phyloP scores from a whole-genome alignment of 2,888 invertebrate species.

The Drosophila nr. fundita region DNA sequence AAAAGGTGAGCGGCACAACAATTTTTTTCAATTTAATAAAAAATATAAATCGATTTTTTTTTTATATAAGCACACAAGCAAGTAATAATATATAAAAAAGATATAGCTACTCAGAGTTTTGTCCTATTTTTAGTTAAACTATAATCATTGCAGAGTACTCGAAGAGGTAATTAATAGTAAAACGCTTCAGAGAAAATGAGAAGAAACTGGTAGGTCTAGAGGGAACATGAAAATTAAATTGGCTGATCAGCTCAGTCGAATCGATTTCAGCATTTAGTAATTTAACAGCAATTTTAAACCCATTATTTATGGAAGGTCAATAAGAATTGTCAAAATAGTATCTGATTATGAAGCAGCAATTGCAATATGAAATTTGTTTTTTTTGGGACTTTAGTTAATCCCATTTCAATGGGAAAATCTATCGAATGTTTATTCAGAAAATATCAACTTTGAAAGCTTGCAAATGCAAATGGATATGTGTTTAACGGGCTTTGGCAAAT shows the following conservation, averaged over 20 bases:
- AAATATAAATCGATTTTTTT: not conserved
- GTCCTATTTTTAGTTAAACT: not conserved
- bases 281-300: not conserved
- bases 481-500: not conserved
- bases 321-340: not conserved
- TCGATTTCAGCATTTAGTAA: not conserved
- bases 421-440: not conserved
- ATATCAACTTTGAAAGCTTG: not conserved
- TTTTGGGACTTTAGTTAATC: not conserved
- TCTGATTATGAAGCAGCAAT: not conserved
- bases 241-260: not conserved
- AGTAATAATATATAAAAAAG: no score
- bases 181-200: not conserved
- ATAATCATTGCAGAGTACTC: not conserved
- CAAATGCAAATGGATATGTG: not conserved
- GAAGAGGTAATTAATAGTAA: not conserved
- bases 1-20: constrained; percentile 86
- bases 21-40: not conserved
- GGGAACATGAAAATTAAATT: not conserved
- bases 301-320: not conserved
- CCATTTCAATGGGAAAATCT: not conserved
- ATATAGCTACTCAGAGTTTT: not conserved
- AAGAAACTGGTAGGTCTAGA: not conserved
- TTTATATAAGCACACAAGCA: not conserved
- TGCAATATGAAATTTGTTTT: not conserved